Conservation (phyloP, 2,888 invertebrate species). For the Microctonus aethiopoides region DNA sequence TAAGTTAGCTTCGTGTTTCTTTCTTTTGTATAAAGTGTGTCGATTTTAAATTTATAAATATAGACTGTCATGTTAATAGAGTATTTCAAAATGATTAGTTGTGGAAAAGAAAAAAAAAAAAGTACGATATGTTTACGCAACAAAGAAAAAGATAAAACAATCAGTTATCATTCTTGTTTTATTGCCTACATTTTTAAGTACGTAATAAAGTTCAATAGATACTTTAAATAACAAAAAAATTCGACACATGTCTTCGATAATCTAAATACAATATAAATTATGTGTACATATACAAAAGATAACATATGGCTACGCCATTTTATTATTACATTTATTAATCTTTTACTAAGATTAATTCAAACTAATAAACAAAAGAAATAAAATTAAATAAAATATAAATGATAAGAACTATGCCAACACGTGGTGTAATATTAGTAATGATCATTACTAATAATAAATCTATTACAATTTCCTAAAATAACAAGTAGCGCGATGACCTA, state of each 20-base stretch:
- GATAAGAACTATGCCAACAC: too few species aligned
- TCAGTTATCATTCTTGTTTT: not conserved
- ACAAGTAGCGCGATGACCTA: too few species aligned
- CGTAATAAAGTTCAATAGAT: not conserved
- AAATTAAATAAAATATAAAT: too few species aligned
- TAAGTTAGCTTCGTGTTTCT: too few species aligned
- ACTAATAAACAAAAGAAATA: slow-evolving; percentile 8
- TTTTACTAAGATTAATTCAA: not conserved
- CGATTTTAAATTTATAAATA: not conserved
- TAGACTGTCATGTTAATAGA: not conserved
- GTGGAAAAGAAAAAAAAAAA: not conserved
- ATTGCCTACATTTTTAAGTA: not conserved
- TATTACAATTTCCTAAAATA: too few species aligned
- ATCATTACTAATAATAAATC: too few species aligned
- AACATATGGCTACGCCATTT: not conserved
- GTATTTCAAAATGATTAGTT: not conserved
- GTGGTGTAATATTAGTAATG: too few species aligned
- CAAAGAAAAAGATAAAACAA: not conserved
- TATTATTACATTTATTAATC: too few species aligned
- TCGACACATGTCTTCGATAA: not conserved
- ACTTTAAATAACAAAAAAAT: not conserved
- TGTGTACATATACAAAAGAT: not conserved
- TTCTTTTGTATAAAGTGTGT: not conserved
- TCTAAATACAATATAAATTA: not conserved
- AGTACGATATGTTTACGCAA: not conserved